Base-by-base conservation (phyloP, 2,113 vertebrate genomes). In the Andinoacara biseriatus region DNA sequence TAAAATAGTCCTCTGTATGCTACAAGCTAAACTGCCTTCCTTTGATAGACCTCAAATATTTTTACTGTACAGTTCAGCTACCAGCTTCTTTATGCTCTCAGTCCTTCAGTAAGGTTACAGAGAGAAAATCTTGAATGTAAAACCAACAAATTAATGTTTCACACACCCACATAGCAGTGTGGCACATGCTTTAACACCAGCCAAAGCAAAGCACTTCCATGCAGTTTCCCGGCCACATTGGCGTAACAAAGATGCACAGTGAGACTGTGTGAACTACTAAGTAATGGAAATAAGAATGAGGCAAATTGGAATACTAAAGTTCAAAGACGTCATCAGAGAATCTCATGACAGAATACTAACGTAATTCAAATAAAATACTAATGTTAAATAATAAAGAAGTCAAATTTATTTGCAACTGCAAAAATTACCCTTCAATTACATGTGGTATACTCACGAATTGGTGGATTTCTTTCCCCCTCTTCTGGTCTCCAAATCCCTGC, bases 141-240 rank as follows among this genome's bases (percentile, higher is more conserved):
- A 82, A 49, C 58, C 75, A 88, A 83, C 58, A 77, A 54, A 85
- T 81, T 79, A 69, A 82, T 84, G 75, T 80, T 82, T 74, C 35
- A 75, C 67, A 80, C 22, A 24, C 69, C 61, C 74, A 69, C 63
- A 26, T 58, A 38, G 18, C 46, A 17, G 63, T 29, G 59, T 62
- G 74, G 26, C 46, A 46, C 80, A 74, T 83, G 62, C 80, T 86
- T 81, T 78, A 61, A 85, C 74, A 84, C 22, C 18, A 29, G 61
- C 61, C 69, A 86, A 87, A 83, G 80, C 67, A 85, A 87, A 82
- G 80, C 61, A 49, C 59, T 76, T 54, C 20, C 29, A 81, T 86
- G 33, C 61, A 74, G 29, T 88, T 83, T 86, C 74, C 49, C 57
- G 79, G 57, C 82, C 82, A 56, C 56, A 8, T 10, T 80, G 57